Conservation (phyloP, 2,113 vertebrate genomes). For the Gymnobelideus leadbeateri region DNA sequence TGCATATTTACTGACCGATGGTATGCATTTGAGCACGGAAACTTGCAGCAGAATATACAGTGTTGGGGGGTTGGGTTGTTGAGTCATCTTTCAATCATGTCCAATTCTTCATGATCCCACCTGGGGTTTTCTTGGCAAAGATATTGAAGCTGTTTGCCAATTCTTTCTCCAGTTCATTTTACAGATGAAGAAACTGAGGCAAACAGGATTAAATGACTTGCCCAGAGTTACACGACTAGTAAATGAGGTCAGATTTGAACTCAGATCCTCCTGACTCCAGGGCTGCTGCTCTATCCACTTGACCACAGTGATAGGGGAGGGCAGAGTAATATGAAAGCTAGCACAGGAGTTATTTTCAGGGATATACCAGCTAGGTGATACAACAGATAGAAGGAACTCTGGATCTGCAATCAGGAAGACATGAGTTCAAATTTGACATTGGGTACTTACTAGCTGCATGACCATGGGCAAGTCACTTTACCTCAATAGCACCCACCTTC, state of each 20-base stretch:
- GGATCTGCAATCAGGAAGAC: not conserved
- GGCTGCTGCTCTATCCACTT: not conserved
- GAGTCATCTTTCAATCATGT: too few species aligned
- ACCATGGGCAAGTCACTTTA: not conserved
- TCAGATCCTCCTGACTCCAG: not conserved
- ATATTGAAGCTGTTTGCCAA: too few species aligned
- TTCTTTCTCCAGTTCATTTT: too few species aligned
- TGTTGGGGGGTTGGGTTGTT: too few species aligned
- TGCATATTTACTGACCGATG: not conserved
- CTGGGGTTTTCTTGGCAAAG: too few species aligned
- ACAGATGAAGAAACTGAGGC: too few species aligned
- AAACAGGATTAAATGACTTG: too few species aligned
- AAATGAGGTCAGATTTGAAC: not conserved
- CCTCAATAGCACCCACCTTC: not conserved
- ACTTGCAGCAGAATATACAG: too few species aligned
- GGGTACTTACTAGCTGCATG: not conserved
- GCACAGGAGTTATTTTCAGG: not conserved
- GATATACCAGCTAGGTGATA: not conserved
- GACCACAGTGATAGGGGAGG: not conserved
- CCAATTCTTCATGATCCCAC: too few species aligned
- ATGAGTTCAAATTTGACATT: not conserved
- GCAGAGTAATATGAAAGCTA: not conserved
- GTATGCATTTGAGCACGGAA: not conserved
- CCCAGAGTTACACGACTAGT: not conserved
- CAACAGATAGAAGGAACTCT: not conserved